A percentile compares a stretch with the other conserved stretches of the same genome.
Conservation (phyloP, 1,140 invertebrate species). For the Holcopasites calliopsidis region DNA sequence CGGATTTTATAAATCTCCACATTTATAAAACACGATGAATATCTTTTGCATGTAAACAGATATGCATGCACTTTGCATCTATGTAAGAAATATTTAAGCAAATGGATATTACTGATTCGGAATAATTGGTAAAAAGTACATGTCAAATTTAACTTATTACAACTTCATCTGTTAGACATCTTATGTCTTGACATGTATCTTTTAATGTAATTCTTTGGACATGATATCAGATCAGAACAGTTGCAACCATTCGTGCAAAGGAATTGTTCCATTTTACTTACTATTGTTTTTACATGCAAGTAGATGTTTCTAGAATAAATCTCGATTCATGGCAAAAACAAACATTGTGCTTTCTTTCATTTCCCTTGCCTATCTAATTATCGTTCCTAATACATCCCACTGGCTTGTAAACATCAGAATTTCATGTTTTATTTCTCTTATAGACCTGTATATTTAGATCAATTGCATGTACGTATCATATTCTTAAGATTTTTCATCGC, state of each 20-base stretch:
- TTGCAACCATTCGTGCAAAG: slow-evolving; percentile 35
- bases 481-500: background rate
- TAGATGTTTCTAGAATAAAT: slow-evolving; percentile 76
- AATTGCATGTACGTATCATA: slow-evolving; percentile 57
- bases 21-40: slow-evolving; percentile 38
- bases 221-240: slow-evolving; percentile 16
- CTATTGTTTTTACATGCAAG: slow-evolving; percentile 65
- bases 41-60: slow-evolving; percentile 56
- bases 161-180: background rate
- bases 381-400: slow-evolving; percentile 25
- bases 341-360: slow-evolving; percentile 77
- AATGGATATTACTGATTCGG: background rate
- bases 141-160: slow-evolving; percentile 30
- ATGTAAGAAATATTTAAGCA: slow-evolving; percentile 23
- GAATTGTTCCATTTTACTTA: slow-evolving; percentile 54
- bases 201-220: background rate
- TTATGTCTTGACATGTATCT: background rate
- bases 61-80: slow-evolving; percentile 56
- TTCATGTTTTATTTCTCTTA: slow-evolving; percentile 16
- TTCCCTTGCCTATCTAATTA: slow-evolving; percentile 65
- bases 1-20: slow-evolving; percentile 43
- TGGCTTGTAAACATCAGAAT: slow-evolving; percentile 4
- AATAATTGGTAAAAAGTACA: slow-evolving; percentile 17
- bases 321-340: slow-evolving; percentile 73
- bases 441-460: slow-evolving; percentile 33